Evolutionary conservation across 1,140 invertebrate genomes (phyloP).

Genomic region (Drosophila nannoptera): DNA sequence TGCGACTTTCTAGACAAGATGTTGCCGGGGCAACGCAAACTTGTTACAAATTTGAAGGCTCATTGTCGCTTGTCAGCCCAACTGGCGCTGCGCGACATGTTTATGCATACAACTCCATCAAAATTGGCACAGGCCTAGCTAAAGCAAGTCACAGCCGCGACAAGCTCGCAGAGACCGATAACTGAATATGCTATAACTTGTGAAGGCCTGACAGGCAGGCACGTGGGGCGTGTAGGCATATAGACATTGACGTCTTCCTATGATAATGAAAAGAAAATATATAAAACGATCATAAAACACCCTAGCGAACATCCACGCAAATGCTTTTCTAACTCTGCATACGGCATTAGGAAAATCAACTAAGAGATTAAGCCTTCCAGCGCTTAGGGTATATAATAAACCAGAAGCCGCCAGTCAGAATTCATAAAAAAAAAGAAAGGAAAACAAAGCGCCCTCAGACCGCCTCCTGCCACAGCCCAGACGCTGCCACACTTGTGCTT

Average conservation of each 20-base stretch:
- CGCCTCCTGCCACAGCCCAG: not conserved
- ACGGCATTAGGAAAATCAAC: conserved; percentile 12
- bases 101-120: conserved; percentile 78
- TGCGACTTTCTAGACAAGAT: conserved; percentile 44
- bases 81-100: conserved; percentile 71
- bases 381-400: conserved; percentile 35
- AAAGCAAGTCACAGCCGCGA: not conserved
- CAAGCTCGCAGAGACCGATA: conserved; percentile 47
- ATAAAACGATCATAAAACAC: not conserved
- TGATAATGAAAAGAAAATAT: conserved; percentile 36
- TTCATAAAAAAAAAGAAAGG: conserved; percentile 32
- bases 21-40: conserved; percentile 51
- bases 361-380: conserved; percentile 37
- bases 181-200: conserved; percentile 59
- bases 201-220: conserved; percentile 36
- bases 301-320: not conserved
- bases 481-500: conserved; percentile 47
- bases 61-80: conserved; percentile 75
- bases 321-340: not conserved
- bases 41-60: conserved; percentile 63
- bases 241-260: conserved; percentile 25
- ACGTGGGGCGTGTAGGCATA: conserved; percentile 25
- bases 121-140: conserved; percentile 48
- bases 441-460: conserved; percentile 19
- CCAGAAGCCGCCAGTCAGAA: conserved; percentile 28